Percentiles rank a stretch among this genome's conserved stretches.
These are phyloP conservation scores for Nothoprocta perdicaria DNA, from an alignment of 2,113 vertebrate species.

Conservation along the genomic window DNA sequence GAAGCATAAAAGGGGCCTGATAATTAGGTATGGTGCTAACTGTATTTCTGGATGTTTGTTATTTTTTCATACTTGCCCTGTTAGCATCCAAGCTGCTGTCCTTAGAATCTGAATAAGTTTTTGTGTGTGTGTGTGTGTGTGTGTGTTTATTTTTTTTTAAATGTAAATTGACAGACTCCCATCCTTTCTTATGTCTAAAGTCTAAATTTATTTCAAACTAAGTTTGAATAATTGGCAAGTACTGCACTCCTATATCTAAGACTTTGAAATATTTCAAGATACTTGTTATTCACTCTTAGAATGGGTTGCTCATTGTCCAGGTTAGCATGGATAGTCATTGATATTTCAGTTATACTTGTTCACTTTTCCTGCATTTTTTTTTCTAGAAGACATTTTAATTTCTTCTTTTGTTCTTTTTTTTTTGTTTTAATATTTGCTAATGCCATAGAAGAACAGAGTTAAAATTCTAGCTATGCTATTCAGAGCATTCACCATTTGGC, in stretches of 20 bases:
- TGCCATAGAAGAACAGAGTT: not conserved
- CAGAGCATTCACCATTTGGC: not conserved
- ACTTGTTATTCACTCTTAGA: not conserved
- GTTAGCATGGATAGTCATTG: not conserved
- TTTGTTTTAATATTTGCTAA: not conserved
- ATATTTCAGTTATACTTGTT: not conserved
- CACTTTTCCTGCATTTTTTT: not conserved
- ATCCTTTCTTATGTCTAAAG: not conserved
- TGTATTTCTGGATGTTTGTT: not conserved
- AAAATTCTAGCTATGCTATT: not conserved
- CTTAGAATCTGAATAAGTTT: not conserved
- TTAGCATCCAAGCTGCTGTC: not conserved
- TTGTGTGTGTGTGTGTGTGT: too few relatives aligned
- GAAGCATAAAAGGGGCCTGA: not conserved
- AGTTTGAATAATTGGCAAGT: fast-evolving
- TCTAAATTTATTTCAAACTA: not conserved
- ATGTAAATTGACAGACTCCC: not conserved
- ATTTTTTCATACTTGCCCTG: not conserved
- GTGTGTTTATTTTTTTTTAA: not conserved
- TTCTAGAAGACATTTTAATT: not conserved
- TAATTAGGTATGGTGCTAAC: not conserved
- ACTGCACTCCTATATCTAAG: not conserved
- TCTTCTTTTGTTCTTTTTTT: too few relatives aligned
- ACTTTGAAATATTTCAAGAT: not conserved
- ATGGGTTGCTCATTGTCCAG: not conserved